Evolutionary conservation across 1,140 invertebrate genomes (phyloP).

Genomic region (Drosophila insularis): DNA sequence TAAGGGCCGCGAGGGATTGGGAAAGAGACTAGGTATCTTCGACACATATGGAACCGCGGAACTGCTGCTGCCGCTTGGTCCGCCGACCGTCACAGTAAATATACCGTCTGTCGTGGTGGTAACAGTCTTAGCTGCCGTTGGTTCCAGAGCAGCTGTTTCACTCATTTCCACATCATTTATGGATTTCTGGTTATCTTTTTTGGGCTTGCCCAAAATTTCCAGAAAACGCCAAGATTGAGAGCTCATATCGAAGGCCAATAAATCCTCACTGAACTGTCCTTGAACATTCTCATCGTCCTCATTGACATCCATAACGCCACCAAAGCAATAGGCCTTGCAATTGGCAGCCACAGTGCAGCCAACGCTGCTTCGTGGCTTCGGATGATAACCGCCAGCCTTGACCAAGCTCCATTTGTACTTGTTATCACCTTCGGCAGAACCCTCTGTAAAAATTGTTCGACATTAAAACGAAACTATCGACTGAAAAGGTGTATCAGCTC

Average conservation of each 20-base stretch:
- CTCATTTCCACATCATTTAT: slow-evolving; percentile 60
- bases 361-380: slow-evolving; percentile 88
- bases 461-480: neutral
- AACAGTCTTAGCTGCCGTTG: slow-evolving; percentile 46
- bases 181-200: slow-evolving; percentile 80
- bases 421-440: slow-evolving; percentile 83
- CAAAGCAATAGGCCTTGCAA: slow-evolving; percentile 84
- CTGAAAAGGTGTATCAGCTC: slow-evolving; percentile 44
- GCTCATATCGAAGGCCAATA: slow-evolving; percentile 90
- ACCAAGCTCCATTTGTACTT: slow-evolving; percentile 89
- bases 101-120: slow-evolving; percentile 86
- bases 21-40: slow-evolving; percentile 56
- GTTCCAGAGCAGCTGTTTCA: slow-evolving; percentile 47
- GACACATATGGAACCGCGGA: slow-evolving; percentile 47
- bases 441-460: slow-evolving; percentile 11
- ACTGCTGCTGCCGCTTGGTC: slow-evolving; percentile 52
- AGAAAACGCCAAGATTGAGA: slow-evolving; percentile 88
- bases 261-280: slow-evolving; percentile 92
- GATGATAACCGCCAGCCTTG: slow-evolving; percentile 87
- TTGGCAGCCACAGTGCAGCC: slow-evolving; percentile 81
- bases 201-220: slow-evolving; percentile 83
- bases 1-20: slow-evolving; percentile 47
- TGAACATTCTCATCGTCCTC: slow-evolving; percentile 91
- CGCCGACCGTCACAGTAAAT: slow-evolving; percentile 87
- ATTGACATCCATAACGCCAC: slow-evolving; percentile 92